A percentile compares a stretch with the other conserved stretches of the same genome.
These are phyloP conservation scores for Caenorhabditis plicata DNA, from an alignment of 2,888 invertebrate genomes.

Conservation along the genomic window DNA sequence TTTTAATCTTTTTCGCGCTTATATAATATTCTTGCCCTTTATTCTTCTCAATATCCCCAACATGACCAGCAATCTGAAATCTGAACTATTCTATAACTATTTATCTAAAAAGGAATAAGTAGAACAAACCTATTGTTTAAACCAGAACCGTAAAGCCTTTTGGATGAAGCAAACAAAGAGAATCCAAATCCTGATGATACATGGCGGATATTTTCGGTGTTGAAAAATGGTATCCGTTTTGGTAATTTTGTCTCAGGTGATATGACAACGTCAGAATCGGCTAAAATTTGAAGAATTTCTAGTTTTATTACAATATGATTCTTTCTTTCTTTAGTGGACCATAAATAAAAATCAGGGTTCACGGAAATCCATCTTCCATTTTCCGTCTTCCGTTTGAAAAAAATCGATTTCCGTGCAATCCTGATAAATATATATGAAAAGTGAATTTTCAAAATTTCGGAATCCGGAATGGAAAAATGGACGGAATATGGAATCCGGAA, in stretches of 20 bases:
- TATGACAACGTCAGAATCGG: constrained; percentile 12
- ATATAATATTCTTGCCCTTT: constrained; percentile 49
- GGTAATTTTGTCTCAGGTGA: constrained; percentile 35
- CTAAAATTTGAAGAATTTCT: constrained; percentile 3
- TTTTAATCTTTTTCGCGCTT: constrained; percentile 31
- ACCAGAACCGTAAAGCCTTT: constrained; percentile 54
- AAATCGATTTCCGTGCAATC: too few relatives aligned
- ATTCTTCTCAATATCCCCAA: constrained; percentile 2
- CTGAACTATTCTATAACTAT: constrained; percentile 27
- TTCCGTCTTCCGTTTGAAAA: too few relatives aligned
- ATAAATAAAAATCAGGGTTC: too few relatives aligned
- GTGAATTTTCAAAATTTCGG: too few relatives aligned
- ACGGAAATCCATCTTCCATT: too few relatives aligned
- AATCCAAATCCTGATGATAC: constrained; percentile 62
- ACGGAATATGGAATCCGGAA: too few relatives aligned
- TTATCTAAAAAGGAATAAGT: constrained; percentile 14
- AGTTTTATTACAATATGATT: not conserved
- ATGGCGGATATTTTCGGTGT: constrained; percentile 47
- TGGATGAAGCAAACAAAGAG: constrained; percentile 56
- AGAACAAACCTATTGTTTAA: constrained; percentile 55
- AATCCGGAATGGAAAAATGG: too few relatives aligned
- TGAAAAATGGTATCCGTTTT: constrained; percentile 47
- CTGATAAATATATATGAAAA: too few relatives aligned
- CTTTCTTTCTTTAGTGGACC: not conserved
- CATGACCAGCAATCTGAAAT: constrained; percentile 43